Evolutionary conservation across 2,888 invertebrate species (phyloP), one percentile per base, ranked within the genome.

Genomic region (Glaucopsyche alexis): DNA sequence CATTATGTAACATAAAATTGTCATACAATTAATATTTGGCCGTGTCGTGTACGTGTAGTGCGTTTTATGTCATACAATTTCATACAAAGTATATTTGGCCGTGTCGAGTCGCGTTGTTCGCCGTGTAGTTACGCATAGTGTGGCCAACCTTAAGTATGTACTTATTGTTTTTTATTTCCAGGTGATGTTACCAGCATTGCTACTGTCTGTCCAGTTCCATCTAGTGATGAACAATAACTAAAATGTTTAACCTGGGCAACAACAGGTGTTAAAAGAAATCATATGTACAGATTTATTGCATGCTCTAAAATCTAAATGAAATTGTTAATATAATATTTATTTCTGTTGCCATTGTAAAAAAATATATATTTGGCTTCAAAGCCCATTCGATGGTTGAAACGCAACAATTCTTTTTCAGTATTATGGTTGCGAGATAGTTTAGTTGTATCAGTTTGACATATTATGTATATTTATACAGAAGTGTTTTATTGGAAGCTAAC

Each of bases 401-500:
- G 81, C 80, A 82, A 82, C 82, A 81, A 77, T 79, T 77, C 78
- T 81, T 77, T 80, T 87, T 83, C 90, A 90, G 90, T 90, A 90
- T 90, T 90, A 90, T 78, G 74, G 82, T 83, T 84, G 82, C 82
- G 85, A 84, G 75, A 78, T 83, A 84, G 84, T 81, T 76, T 81
- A 82, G 83, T 74, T 76, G 72, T 79, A 76, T 75, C 74, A 77
- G 74, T 76, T 76, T 77, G 77, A 80, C 60, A 79, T 78, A 29
- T 29, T 29, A 77, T 83, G 84, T 85, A 82, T 81, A 82, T 80
- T 79, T 81, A 79, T 81, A 75, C 77, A 74, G 70, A 75, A 74
- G 79, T 79, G 80, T 78, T 80, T 84, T 86, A 88, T 87, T 84
- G 85, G 85, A 69, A 87, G 82, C 84, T 80, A 85, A 82, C 83